Conservation (phyloP, 2,888 invertebrate genomes). For the Aleiodes leptofemur region DNA sequence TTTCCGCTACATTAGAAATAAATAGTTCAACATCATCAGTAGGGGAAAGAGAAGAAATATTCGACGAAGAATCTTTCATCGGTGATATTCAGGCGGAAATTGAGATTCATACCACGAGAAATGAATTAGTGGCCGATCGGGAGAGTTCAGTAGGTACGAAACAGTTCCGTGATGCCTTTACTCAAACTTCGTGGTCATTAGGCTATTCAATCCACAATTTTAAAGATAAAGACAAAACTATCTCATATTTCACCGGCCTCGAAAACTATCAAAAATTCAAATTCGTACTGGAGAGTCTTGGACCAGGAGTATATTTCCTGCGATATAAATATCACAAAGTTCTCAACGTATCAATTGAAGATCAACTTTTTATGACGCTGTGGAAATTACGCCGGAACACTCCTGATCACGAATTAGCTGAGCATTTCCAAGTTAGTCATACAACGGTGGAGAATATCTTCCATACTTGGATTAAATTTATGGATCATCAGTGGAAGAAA, state of each 20-base stretch:
- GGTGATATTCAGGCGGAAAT: too few relatives aligned
- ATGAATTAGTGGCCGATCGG: too few relatives aligned
- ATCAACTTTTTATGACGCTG: constrained; percentile 50
- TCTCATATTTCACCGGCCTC: constrained; percentile 49
- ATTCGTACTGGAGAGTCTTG: constrained; percentile 43
- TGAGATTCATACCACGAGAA: too few relatives aligned
- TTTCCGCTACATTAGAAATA: too few relatives aligned
- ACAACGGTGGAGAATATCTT: constrained; percentile 52
- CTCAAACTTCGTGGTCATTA: neutral
- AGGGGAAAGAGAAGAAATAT: too few relatives aligned
- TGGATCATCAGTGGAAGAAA: constrained; percentile 48
- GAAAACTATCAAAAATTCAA: constrained; percentile 48
- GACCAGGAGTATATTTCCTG: constrained; percentile 35
- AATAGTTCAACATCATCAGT: too few relatives aligned
- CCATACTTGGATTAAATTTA: constrained; percentile 52
- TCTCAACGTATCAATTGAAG: constrained; percentile 31
- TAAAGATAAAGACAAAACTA: constrained; percentile 13
- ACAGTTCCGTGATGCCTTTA: neutral
- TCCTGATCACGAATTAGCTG: constrained; percentile 45
- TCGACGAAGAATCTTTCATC: too few relatives aligned
- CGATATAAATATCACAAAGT: constrained; percentile 41
- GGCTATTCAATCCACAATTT: neutral
- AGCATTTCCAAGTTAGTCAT: constrained; percentile 48
- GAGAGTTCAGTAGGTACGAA: too few relatives aligned
- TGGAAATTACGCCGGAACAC: constrained; percentile 51